A percentile compares a stretch with the other conserved stretches of the same genome.
Conservation (phyloP, 2,113 vertebrate species). For the Notechis scutatus region DNA sequence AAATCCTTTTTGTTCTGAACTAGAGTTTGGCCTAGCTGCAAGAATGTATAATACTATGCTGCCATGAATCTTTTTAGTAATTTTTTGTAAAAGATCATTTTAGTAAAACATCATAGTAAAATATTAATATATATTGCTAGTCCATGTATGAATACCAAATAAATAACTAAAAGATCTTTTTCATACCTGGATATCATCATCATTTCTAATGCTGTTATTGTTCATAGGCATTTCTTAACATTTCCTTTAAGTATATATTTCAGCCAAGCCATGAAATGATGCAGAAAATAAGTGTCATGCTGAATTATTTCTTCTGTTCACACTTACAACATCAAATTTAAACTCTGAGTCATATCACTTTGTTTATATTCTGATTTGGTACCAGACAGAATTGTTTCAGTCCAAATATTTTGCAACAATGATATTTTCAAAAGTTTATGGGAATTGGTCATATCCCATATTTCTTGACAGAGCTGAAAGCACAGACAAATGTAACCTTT, state of each 20-base stretch:
- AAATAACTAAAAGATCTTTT: not conserved
- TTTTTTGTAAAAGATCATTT: not conserved
- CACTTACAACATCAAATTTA: slow-evolving; percentile 26
- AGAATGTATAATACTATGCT: not conserved
- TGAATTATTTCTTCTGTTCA: slow-evolving; percentile 25
- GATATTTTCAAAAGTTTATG: not conserved
- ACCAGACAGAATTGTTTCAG: slow-evolving; percentile 9
- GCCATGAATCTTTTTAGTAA: not conserved
- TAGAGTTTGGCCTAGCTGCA: not conserved
- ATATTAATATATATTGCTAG: not conserved
- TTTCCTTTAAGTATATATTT: slow-evolving; percentile 25
- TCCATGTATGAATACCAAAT: not conserved
- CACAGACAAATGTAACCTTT: not conserved
- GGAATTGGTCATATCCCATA: not conserved
- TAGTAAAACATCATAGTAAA: not conserved
- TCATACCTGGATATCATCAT: not conserved
- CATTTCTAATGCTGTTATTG: not conserved
- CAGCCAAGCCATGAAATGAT: slow-evolving; percentile 3
- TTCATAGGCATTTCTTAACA: not conserved
- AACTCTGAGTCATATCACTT: slow-evolving; percentile 8
- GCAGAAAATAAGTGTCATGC: slow-evolving; percentile 21
- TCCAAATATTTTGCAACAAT: slow-evolving; percentile 25
- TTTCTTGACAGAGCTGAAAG: slow-evolving; percentile 25
- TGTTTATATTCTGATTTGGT: slow-evolving; percentile 30
- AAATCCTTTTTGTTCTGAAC: not conserved